These are phyloP conservation scores for Cyclina sinensis DNA, from an alignment of 1,140 invertebrate species.

Conservation along the genomic window DNA sequence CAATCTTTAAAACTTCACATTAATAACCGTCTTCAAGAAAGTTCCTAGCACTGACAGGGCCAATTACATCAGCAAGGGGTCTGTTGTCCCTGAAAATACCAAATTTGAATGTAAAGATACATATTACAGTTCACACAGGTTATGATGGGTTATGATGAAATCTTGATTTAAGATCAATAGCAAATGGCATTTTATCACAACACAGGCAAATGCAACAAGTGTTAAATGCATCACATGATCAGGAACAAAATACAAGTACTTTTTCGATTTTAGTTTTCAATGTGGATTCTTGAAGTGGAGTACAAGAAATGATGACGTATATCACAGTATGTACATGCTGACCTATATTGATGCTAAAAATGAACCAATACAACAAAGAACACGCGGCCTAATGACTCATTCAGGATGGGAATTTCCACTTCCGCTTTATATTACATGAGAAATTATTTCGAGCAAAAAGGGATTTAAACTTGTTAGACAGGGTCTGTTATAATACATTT, in stretches of 20 bases:
- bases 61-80: not conserved
- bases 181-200: no score
- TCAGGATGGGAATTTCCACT: slow-evolving; percentile 50
- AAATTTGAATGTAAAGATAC: no score
- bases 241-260: not conserved
- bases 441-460: no score
- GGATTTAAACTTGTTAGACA: no score
- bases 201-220: no score
- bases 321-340: slow-evolving; percentile 36
- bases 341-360: slow-evolving; percentile 44
- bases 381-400: slow-evolving; percentile 73
- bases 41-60: not conserved
- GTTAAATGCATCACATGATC: not conserved
- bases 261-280: slow-evolving; percentile 35
- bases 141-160: no score
- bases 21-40: no score
- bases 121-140: no score
- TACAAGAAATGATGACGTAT: slow-evolving; percentile 59
- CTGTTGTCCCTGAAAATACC: not conserved
- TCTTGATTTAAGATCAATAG: no score
- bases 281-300: slow-evolving; percentile 62
- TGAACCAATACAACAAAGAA: slow-evolving; percentile 78
- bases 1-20: no score
- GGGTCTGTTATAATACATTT: no score
- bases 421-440: slow-evolving; percentile 15